phyloP scores from a whole-genome alignment of 2,113 vertebrate species.

The Alouatta palliata region DNA sequence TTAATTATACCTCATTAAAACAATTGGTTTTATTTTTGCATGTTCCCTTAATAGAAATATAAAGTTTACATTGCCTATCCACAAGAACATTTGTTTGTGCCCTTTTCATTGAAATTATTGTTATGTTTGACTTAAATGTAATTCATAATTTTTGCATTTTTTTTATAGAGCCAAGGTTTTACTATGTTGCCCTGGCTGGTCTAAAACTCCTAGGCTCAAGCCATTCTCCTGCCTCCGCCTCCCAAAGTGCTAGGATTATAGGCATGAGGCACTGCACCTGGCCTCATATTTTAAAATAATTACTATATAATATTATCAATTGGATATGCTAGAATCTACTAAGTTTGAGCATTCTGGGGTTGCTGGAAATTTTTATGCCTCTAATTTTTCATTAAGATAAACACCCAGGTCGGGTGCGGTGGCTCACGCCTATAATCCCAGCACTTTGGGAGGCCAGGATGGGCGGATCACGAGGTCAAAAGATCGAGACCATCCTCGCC shows the following conservation, averaged over 20 bases:
- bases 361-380: background rate
- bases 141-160: background rate
- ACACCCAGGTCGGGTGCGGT: too few relatives aligned
- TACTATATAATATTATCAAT: background rate
- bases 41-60: background rate
- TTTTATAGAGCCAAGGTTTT: too few relatives aligned
- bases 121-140: conserved; percentile 48
- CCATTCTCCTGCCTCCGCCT: too few relatives aligned
- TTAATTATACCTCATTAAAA: conserved; percentile 47
- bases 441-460: rapidly evolving
- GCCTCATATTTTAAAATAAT: conserved; percentile 37
- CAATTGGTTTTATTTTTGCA: conserved; percentile 35
- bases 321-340: conserved; percentile 1
- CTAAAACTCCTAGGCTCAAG: too few relatives aligned
- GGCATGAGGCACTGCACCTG: too few relatives aligned
- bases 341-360: background rate
- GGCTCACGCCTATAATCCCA: too few relatives aligned
- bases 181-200: too few relatives aligned
- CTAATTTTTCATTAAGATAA: background rate
- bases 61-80: conserved; percentile 42
- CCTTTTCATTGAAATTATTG: background rate
- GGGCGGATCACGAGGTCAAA: too few relatives aligned
- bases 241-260: too few relatives aligned
- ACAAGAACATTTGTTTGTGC: background rate
- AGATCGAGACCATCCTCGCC: too few relatives aligned